Evolutionary conservation across 1,140 invertebrate genomes (phyloP).

Genomic region (Papilio glaucus): DNA sequence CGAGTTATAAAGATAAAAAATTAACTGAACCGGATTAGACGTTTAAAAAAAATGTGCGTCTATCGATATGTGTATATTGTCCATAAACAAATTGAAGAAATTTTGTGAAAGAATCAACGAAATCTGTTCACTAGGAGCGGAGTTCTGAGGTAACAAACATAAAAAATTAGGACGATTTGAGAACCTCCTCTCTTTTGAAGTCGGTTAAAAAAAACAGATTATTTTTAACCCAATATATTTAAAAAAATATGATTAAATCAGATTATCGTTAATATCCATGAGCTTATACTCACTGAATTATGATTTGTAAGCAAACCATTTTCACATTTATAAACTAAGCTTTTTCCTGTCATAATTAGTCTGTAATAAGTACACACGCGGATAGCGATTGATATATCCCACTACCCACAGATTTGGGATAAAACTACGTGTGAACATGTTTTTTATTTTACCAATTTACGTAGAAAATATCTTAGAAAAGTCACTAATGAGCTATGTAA

Average conservation of each 20-base stretch:
- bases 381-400: background rate
- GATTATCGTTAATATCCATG: no score
- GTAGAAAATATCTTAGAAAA: background rate
- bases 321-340: no score
- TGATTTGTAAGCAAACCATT: no score
- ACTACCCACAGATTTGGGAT: background rate
- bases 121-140: no score
- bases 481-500: slow-evolving; percentile 1
- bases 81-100: no score
- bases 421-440: background rate
- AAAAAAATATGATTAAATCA: no score
- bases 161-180: no score
- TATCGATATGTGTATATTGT: background rate
- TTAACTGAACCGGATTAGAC: background rate
- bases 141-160: no score
- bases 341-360: background rate
- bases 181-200: no score
- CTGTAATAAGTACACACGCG: background rate
- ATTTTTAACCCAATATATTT: no score
- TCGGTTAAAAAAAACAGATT: background rate
- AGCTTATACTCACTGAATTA: no score
- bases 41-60: background rate
- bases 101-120: no score
- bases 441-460: slow-evolving; percentile 2
- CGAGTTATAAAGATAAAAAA: slow-evolving; percentile 5